phyloP scores from a whole-genome alignment of 2,113 vertebrate genomes.

The Macroglossus sobrinus region DNA sequence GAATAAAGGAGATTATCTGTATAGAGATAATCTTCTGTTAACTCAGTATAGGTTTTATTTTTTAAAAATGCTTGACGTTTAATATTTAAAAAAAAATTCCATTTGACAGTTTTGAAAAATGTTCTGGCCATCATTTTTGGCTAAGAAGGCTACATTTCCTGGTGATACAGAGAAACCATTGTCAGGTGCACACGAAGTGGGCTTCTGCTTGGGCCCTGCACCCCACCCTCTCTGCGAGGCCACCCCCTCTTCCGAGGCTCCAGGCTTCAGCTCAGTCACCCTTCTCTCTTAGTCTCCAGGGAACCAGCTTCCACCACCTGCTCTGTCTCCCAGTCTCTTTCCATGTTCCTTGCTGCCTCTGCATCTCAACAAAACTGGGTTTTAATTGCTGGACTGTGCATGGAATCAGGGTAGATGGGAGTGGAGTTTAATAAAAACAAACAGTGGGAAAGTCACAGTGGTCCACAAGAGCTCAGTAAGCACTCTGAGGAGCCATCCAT shows the following conservation, averaged over 20 bases:
- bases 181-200: neutral
- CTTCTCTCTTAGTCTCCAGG: neutral
- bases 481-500: neutral
- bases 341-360: neutral
- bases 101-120: neutral
- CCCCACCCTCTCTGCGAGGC: fast-evolving
- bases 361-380: neutral
- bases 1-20: neutral
- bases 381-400: neutral
- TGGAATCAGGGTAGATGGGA: neutral
- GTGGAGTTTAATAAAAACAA: neutral
- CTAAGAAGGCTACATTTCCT: neutral
- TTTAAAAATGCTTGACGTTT: neutral
- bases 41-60: neutral
- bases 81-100: neutral
- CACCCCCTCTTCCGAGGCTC: fast-evolving
- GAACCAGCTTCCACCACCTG: neutral
- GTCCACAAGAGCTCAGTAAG: neutral
- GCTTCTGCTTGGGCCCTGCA: fast-evolving
- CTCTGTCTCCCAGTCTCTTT: neutral
- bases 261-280: too few species aligned
- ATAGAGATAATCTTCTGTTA: neutral
- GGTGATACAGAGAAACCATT: neutral
- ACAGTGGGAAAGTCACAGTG: neutral
- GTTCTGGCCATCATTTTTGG: neutral